phyloP scores from a whole-genome alignment of 2,797 vertebrate species.

The Thamnophis elegans region DNA sequence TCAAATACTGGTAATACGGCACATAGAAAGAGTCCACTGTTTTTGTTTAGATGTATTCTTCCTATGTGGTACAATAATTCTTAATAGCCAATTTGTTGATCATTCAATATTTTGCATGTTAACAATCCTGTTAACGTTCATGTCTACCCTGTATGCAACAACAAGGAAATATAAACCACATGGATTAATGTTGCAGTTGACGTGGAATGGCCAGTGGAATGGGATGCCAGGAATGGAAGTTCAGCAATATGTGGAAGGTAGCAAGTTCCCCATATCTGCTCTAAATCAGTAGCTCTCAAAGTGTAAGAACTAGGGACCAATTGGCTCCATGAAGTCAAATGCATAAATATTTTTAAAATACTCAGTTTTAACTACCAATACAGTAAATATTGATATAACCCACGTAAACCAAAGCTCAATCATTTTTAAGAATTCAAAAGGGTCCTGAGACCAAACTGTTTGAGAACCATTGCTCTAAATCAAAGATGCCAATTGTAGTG shows the following conservation, averaged over 20 bases:
- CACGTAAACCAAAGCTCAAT: not conserved
- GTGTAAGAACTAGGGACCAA: not conserved
- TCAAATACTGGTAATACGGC: not conserved
- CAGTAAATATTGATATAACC: not conserved
- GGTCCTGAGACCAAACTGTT: not conserved
- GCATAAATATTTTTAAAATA: not conserved
- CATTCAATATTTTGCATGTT: not conserved
- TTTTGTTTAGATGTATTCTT: not conserved
- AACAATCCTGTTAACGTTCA: not conserved
- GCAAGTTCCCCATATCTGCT: not conserved
- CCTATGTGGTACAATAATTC: not conserved
- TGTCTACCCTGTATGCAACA: not conserved
- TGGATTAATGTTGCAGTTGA: not conserved
- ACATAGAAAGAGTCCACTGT: not conserved
- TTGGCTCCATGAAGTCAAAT: not conserved
- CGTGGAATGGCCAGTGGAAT: not conserved
- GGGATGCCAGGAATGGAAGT: not conserved
- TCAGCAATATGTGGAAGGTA: not conserved
- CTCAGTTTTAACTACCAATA: not conserved
- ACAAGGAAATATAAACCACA: not conserved
- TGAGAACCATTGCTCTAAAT: not conserved
- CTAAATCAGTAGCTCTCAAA: not conserved
- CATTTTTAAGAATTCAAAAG: not conserved
- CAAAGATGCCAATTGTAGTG: not conserved
- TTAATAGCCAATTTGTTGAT: not conserved